Conservation (phyloP, 2,888 invertebrate species). For the Drosophila fulvimacula region DNA sequence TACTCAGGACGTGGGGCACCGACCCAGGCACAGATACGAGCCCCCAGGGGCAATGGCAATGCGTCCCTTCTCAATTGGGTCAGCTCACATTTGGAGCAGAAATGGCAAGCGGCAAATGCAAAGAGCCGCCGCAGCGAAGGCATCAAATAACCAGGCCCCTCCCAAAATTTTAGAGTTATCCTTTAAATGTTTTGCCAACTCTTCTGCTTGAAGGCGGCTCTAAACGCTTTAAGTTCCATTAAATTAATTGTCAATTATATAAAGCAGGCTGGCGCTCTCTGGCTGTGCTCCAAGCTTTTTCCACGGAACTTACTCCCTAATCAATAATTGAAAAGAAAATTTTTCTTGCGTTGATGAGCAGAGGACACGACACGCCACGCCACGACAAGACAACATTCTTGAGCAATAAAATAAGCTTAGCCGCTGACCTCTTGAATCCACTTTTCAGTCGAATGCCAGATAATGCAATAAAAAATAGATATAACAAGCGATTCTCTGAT, state of each 20-base stretch:
- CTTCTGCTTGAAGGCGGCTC: background rate
- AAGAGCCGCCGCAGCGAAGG: constrained; percentile 56
- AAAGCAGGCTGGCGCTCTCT: too few species aligned
- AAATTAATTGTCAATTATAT: constrained; percentile 35
- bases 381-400: background rate
- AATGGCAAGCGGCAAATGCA: constrained; percentile 57
- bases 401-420: too few species aligned
- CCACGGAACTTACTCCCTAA: background rate
- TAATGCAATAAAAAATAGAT: background rate
- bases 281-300: background rate
- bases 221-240: constrained; percentile 42
- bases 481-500: background rate
- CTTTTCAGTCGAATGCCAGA: background rate
- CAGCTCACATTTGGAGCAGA: constrained; percentile 73
- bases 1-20: constrained; percentile 6
- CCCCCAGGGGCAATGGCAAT: constrained; percentile 44
- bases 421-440: background rate
- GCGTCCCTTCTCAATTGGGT: constrained; percentile 67
- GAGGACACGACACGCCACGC: background rate
- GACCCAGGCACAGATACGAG: constrained; percentile 39
- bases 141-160: constrained; percentile 29
- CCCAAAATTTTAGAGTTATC: constrained; percentile 29
- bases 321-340: constrained; percentile 25
- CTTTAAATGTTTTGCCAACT: constrained; percentile 24
- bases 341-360: background rate